Evolutionary conservation across 2,888 invertebrate species (phyloP).

Genomic region (Limnephilus marmoratus): DNA sequence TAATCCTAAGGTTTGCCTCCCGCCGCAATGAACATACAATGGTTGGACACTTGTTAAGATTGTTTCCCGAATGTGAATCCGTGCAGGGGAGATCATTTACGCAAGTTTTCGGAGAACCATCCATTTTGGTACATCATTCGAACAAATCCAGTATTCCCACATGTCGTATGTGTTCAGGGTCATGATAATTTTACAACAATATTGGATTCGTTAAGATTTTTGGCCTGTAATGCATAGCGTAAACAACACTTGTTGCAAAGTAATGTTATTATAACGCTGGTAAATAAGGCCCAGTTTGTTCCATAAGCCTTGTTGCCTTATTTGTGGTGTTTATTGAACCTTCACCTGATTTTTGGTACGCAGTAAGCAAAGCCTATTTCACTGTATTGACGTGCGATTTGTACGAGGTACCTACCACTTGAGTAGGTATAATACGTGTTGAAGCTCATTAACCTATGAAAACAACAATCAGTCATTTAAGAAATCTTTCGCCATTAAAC

Average conservation of each 20-base stretch:
- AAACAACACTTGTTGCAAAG: background rate
- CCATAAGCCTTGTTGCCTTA: background rate
- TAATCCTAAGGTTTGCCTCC: too few relatives aligned
- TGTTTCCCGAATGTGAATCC: background rate
- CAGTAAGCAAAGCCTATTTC: background rate
- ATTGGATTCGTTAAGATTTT: background rate
- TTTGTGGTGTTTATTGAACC: background rate
- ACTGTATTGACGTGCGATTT: background rate
- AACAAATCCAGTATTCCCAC: background rate
- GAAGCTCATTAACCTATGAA: slow-evolving; percentile 20
- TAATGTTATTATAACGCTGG: background rate
- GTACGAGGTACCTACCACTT: background rate
- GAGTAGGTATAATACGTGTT: background rate
- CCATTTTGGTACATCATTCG: too few relatives aligned
- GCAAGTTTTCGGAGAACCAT: too few relatives aligned
- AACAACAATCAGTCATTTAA: slow-evolving; percentile 28
- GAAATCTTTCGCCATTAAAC: slow-evolving; percentile 8
- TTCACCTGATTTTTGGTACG: background rate
- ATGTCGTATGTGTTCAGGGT: background rate
- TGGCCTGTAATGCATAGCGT: background rate
- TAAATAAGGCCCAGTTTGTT: background rate
- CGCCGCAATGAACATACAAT: too few relatives aligned
- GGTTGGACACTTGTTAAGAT: too few relatives aligned
- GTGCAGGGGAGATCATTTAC: background rate
- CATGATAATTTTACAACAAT: background rate